These are phyloP conservation scores for Melinopterus prodromus DNA, from an alignment of 2,888 invertebrate species.

Conservation along the genomic window DNA sequence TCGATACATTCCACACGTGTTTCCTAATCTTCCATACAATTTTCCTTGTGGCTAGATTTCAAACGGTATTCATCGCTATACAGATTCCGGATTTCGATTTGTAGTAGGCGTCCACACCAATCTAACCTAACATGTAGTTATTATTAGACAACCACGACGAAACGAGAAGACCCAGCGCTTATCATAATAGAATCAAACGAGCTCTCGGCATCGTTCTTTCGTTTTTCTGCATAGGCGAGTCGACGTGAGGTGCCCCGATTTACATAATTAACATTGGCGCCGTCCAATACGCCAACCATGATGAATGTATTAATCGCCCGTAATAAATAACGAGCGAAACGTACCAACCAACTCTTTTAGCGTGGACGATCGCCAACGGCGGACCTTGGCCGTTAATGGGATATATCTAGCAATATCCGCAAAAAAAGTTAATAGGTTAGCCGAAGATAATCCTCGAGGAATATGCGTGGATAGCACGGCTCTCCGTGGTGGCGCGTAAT, in stretches of 20 bases:
- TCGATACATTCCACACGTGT: too few species aligned
- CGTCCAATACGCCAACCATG: not conserved
- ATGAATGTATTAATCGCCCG: not conserved
- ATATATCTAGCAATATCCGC: not conserved
- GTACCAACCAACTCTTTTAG: not conserved
- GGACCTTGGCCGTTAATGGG: not conserved
- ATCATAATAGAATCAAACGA: not conserved
- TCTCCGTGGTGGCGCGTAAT: not conserved
- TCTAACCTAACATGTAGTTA: not conserved
- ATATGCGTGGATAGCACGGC: not conserved
- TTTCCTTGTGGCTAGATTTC: not conserved
- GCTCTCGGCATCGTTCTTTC: not conserved
- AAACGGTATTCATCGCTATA: not conserved
- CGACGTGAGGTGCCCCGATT: not conserved
- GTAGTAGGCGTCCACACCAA: not conserved
- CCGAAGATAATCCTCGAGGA: not conserved
- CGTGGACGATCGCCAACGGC: not conserved
- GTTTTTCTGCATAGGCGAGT: not conserved
- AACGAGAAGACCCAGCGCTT: not conserved
- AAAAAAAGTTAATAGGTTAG: not conserved
- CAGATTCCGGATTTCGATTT: not conserved
- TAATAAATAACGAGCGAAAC: not conserved
- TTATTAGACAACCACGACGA: not conserved
- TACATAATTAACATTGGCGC: conserved; percentile 4
- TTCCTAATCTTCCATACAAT: too few species aligned